These are phyloP conservation scores for Rhingia campestris DNA, from an alignment of 2,888 invertebrate genomes.

Conservation along the genomic window DNA sequence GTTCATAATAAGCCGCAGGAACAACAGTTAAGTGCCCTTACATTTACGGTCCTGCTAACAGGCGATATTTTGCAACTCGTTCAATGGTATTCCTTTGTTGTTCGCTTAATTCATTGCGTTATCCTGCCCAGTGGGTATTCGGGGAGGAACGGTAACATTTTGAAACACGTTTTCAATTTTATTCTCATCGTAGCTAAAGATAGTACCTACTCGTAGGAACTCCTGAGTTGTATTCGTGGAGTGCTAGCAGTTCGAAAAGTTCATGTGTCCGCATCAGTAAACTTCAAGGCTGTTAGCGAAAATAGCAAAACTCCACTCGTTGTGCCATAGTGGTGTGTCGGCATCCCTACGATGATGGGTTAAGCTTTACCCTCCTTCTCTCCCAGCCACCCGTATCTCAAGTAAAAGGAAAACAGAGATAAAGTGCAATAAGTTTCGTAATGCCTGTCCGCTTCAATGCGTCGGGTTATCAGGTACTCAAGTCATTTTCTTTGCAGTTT, in stretches of 20 bases:
- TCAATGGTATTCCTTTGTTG: constrained; percentile 15
- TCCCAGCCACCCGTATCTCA: neutral
- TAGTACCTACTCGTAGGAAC: neutral
- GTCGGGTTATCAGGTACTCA: constrained; percentile 66
- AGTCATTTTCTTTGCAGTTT: constrained; percentile 38
- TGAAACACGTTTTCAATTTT: constrained; percentile 53
- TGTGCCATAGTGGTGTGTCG: neutral
- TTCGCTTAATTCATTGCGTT: constrained; percentile 17
- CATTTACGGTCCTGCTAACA: too few species aligned
- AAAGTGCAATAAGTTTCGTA: constrained; percentile 73
- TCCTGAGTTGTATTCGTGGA: constrained; percentile 11
- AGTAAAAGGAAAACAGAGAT: constrained; percentile 60
- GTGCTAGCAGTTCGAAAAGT: constrained; percentile 48
- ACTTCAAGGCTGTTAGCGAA: constrained; percentile 66
- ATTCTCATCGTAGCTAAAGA: constrained; percentile 20
- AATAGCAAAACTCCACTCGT: constrained; percentile 57
- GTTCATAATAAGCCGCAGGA: too few species aligned
- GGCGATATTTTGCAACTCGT: neutral
- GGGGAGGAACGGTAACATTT: constrained; percentile 12
- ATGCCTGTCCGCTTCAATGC: constrained; percentile 72
- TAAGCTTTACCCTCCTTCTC: constrained; percentile 22
- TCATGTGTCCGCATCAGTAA: constrained; percentile 62
- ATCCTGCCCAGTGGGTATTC: neutral
- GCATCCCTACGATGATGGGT: constrained; percentile 27
- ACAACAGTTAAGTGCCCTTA: too few species aligned